Base-by-base conservation (phyloP, 2,888 invertebrate genomes). In the Nowickia ferox region DNA sequence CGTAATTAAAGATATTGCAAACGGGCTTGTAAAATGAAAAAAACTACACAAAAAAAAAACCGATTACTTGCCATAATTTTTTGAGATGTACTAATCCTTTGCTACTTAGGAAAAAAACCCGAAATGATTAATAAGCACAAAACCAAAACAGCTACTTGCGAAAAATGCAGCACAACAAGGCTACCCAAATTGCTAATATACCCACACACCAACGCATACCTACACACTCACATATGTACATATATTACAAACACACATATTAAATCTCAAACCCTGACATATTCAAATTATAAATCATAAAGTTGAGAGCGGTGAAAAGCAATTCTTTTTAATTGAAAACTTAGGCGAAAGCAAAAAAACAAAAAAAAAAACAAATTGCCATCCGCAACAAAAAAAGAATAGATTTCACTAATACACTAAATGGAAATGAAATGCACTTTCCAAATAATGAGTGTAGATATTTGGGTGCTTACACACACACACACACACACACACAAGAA, bases 261-360 rank as follows among this genome's bases (percentile, higher is more conserved):
- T 8, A 30, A 19, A 42, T 55, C 81, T 74, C 74, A 83, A 83
- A 77, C 77, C 71, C 71, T 66, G 72, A 77, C 77, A 72, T 77
- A 84, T 84, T 74, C 72, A 84, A 78, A 84, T 84, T 84, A 53
- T 84, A 84, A 84, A 84, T 68, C 77, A 84, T 74, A 84, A 78
- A 84, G 77, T 72, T 66, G 76, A 83, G 83, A 86, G 83, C 76
- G 72, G 79, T 83, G 22, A 86, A 86, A 86, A 86, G 86, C 86
- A 86, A 86, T 86, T 86, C 76, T 76, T 86, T 83, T 83, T 86
- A 86, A 86, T 86, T 86, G 86, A 86, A 86, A 86, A 86, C 86
- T 86, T 86, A 86, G 79, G 86, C 83, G 86, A 83, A 83, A 61
- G 17, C 55, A 59, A 42, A 57, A 55, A 53, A n/a, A 46, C 46